Evolutionary conservation across 1,140 invertebrate species (phyloP), one percentile per base, ranked within the genome.

Genomic region (Mesaphorura yosii): DNA sequence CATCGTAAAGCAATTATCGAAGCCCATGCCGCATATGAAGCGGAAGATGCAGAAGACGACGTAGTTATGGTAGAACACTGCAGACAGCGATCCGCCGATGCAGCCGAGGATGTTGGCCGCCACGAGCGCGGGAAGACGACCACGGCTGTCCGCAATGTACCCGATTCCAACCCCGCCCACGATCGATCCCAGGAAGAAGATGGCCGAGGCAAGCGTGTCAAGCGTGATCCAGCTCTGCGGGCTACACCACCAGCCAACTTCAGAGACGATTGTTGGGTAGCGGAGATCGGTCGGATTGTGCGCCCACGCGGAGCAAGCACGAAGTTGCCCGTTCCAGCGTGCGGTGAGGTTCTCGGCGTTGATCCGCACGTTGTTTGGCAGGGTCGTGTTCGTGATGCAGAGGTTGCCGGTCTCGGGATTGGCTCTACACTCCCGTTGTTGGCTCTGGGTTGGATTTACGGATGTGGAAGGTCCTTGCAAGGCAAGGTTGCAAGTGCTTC

Each of bases 1-100:
- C 85, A 89, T 88, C 19, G 86, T 88, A 67, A 89, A 89, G 65
- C 85, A 87, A 66, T 88, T 89, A 67, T 90, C 86, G 64, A 89
- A 90, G 2, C 86, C 84, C 56, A 89, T 76, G 20, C 87, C 87
- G 1, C 87, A 81, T 39, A 89, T 74, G 70, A 89, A 89, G 20
- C 86, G 73, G 68, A 84, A 88, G 0, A 81, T 59, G 1, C 81
- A 77, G 64, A 88, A 90, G 12, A 79, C 71, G 76, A 78, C 82
- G 64, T 88, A 88, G 17, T 73, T 78, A 4, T 31, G 48, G 17
- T 67, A 66, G 27, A 79, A 74, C 62, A 83, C 80, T 0, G 82
- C 79, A 0, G 86, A 87, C 3, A 77, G 77, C 1, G 86, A 69
- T 0, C 87, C 87, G 0, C 83, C 84, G 1, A 79, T 59, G 46